These are phyloP conservation scores for Aethina tumida DNA, from an alignment of 1,140 invertebrate species.

Conservation along the genomic window DNA sequence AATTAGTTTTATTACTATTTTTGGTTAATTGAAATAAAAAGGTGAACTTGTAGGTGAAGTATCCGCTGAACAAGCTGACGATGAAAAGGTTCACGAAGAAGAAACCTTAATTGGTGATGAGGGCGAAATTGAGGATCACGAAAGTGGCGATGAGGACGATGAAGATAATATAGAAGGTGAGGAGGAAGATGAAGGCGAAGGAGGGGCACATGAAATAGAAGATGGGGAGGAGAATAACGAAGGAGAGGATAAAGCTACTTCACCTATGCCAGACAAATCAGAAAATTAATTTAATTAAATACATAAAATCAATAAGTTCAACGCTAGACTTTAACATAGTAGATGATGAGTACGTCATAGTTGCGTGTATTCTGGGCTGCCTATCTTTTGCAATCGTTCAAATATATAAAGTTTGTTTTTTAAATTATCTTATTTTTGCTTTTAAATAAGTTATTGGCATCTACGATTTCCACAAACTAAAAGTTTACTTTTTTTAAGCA, in stretches of 20 bases:
- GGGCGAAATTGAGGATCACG: slow-evolving; percentile 11
- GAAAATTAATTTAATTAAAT: slow-evolving; percentile 1
- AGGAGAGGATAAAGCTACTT: slow-evolving; percentile 29
- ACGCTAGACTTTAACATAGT: neutral
- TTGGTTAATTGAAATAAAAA: slow-evolving; percentile 6
- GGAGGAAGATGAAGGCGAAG: slow-evolving; percentile 12
- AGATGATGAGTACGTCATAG: too few species aligned
- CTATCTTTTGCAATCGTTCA: too few species aligned
- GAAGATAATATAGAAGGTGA: slow-evolving; percentile 9
- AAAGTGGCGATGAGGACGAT: slow-evolving; percentile 11
- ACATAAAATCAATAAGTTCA: neutral
- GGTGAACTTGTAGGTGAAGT: slow-evolving; percentile 6
- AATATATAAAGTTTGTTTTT: too few species aligned
- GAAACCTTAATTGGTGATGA: slow-evolving; percentile 9
- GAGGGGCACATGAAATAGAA: slow-evolving; percentile 3
- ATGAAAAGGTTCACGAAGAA: slow-evolving; percentile 6
- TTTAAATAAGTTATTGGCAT: too few species aligned
- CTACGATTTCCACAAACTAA: too few species aligned
- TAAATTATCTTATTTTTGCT: too few species aligned
- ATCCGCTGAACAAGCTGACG: slow-evolving; percentile 8
- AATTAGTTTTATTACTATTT: slow-evolving; percentile 1
- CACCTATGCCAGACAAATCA: slow-evolving; percentile 16
- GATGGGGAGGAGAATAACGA: slow-evolving; percentile 8
- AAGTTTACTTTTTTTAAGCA: too few species aligned
- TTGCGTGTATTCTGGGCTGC: too few species aligned